Percentiles rank a stretch among this genome's conserved stretches.
Evolutionary conservation across 1,140 invertebrate genomes (phyloP).

Genomic region (Andricus grossulariae): DNA sequence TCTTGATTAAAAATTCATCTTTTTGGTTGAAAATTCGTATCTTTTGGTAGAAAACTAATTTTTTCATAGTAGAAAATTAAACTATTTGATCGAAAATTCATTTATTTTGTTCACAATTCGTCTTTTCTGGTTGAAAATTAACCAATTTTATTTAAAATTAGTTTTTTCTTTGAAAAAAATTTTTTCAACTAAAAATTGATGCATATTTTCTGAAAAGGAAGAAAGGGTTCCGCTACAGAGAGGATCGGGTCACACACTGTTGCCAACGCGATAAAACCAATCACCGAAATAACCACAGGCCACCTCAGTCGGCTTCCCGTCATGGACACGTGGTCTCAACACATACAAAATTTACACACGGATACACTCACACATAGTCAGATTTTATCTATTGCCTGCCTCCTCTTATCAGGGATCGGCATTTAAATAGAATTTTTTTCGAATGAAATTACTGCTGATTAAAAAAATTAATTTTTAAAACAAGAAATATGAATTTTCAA

Average conservation of each 20-base stretch:
- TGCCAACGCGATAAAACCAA: constrained; percentile 74
- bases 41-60: too few relatives aligned
- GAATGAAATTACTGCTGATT: background rate
- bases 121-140: too few relatives aligned
- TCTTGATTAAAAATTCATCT: too few relatives aligned
- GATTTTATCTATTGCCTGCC: background rate
- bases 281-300: constrained; percentile 74
- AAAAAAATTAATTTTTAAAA: too few relatives aligned
- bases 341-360: constrained; percentile 39
- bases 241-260: constrained; percentile 65
- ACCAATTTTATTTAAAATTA: too few relatives aligned
- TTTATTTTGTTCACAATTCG: too few relatives aligned
- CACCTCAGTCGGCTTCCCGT: constrained; percentile 65
- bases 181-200: too few relatives aligned
- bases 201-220: constrained; percentile 3
- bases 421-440: constrained; percentile 23
- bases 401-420: constrained; percentile 2
- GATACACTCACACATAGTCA: background rate
- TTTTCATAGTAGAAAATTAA: too few relatives aligned
- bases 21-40: too few relatives aligned
- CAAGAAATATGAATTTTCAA: too few relatives aligned
- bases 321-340: constrained; percentile 64
- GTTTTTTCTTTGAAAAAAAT: too few relatives aligned
- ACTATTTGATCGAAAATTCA: too few relatives aligned
- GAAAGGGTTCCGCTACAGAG: constrained; percentile 43